Base-by-base conservation (phyloP, 2,888 invertebrate genomes). In the Sinhomidia bicolor region DNA sequence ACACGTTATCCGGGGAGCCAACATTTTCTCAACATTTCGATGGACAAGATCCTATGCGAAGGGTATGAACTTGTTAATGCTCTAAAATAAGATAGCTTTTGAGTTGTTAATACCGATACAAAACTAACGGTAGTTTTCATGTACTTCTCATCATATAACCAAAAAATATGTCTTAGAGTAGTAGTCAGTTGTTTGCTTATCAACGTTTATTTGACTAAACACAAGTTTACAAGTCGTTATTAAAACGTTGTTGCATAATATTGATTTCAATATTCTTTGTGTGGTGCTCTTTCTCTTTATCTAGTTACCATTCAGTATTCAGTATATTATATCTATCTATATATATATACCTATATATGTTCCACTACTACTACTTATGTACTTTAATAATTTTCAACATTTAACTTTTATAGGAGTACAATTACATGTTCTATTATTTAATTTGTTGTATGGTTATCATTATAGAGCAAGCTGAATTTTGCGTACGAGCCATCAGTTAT, bases 21-120 rank as follows among this genome's bases (percentile, higher is more conserved):
- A 92, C 92, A 6, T 92, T 92, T 83, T 91, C 92, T 12, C 92
- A 92, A 51, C 91, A 91, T 44, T 90, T 90, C 65, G 91, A 92
- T 9, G 89, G 89, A 17, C 88, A 90, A 68, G 89, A 88, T 47
- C 89, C 90, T 54, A 88, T 90, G 65, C 87, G 91, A 87, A 80
- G 92, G 91, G 92, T 92, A 92, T 89, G 89, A 88, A 74, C 81
- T 68, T 51, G 74, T 76, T 29, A 26, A 32, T 47, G n/a, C 32
- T 20, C 17, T 83, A 29, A 44, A 17, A 20, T 26, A 57, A 65
- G 7, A 36, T n/a, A 4, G 10, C 2, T 71, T 71, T 29, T n/a
- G 17, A 78, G 54, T n/a, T n/a, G n/a, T 47, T 78, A 78, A 62
- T 23, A 74, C 47, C 74, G 74, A 47, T 1, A 23, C 26, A 47